Conservation (phyloP, 2,113 vertebrate species). For the Coracopsis vasa region DNA sequence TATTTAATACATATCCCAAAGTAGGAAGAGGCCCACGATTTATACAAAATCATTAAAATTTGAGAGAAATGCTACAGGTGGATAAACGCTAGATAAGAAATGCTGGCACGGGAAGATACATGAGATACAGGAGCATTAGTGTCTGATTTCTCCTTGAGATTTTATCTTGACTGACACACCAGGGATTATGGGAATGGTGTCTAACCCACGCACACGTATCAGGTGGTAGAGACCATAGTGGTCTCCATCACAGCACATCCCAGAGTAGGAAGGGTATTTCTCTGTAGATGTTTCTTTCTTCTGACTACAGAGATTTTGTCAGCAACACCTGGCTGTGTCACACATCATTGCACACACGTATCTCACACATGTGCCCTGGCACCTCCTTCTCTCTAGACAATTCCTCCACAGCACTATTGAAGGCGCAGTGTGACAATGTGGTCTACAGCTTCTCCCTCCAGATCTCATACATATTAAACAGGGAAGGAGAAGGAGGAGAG, state of each 20-base stretch:
- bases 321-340: not conserved
- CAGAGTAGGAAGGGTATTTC: not conserved
- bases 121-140: not conserved
- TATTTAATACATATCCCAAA: not conserved
- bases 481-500: not conserved
- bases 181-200: not conserved
- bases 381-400: not conserved
- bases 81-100: not conserved
- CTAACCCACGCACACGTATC: rapidly evolving
- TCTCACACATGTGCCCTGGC: not conserved
- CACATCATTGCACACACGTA: not conserved
- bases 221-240: not conserved
- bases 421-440: not conserved
- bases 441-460: not conserved
- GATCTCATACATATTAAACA: not conserved
- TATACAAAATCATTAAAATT: not conserved
- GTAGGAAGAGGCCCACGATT: not conserved
- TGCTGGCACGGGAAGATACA: rapidly evolving
- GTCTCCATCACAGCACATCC: not conserved
- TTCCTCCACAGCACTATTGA: not conserved
- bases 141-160: not conserved
- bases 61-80: not conserved
- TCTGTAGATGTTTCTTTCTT: not conserved
- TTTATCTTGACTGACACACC: not conserved
- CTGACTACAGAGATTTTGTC: not conserved